These are phyloP conservation scores for Pammene aurita DNA, from an alignment of 2,888 invertebrate species.

Conservation along the genomic window DNA sequence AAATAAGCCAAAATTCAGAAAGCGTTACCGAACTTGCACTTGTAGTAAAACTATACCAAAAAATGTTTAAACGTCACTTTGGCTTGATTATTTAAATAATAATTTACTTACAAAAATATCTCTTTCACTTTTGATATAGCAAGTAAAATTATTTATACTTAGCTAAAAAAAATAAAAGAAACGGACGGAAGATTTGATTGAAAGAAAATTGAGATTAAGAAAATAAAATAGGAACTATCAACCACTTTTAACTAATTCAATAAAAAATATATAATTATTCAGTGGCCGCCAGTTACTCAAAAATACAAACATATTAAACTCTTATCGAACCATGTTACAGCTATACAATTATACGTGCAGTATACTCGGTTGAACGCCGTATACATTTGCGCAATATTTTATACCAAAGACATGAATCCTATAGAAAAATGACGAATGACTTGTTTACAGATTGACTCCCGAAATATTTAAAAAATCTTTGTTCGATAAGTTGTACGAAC, in stretches of 20 bases:
- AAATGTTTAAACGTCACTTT: slow-evolving; percentile 32
- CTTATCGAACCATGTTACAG: slow-evolving; percentile 45
- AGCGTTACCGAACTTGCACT: neutral
- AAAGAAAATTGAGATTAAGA: slow-evolving; percentile 43
- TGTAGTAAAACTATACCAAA: slow-evolving; percentile 31
- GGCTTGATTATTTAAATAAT: slow-evolving; percentile 36
- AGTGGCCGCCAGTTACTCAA: slow-evolving; percentile 65
- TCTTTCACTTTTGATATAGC: slow-evolving; percentile 5
- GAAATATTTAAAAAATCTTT: slow-evolving; percentile 45
- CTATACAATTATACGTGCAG: slow-evolving; percentile 59
- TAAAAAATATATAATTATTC: slow-evolving; percentile 49
- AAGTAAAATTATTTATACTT: slow-evolving; percentile 9
- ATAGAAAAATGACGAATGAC: slow-evolving; percentile 19
- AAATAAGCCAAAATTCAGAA: slow-evolving; percentile 8
- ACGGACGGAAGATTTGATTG: slow-evolving; percentile 42
- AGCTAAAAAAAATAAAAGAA: slow-evolving; percentile 27
- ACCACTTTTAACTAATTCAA: slow-evolving; percentile 65
- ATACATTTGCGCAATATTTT: slow-evolving; percentile 33
- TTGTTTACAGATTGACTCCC: slow-evolving; percentile 23
- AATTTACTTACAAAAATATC: slow-evolving; percentile 35
- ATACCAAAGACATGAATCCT: slow-evolving; percentile 19
- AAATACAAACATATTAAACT: slow-evolving; percentile 39
- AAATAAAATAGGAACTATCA: slow-evolving; percentile 74
- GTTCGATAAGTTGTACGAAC: slow-evolving; percentile 46
- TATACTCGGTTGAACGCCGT: slow-evolving; percentile 51